phyloP scores from a whole-genome alignment of 2,113 vertebrate genomes.

The Etheostoma cragini region DNA sequence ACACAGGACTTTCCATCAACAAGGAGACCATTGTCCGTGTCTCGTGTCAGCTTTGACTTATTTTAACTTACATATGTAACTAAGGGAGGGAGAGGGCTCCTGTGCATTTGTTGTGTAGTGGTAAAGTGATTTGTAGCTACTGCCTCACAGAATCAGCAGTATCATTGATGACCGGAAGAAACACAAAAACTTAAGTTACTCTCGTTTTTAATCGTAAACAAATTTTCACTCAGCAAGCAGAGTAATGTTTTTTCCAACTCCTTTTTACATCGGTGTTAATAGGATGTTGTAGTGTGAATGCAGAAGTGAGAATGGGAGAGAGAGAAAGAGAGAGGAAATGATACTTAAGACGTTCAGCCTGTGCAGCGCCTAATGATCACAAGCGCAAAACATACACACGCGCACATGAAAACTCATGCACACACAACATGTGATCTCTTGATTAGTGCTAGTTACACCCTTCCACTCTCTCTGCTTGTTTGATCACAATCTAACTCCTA shows the following conservation, averaged over 20 bases:
- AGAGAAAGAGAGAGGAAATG: slow-evolving; percentile 79
- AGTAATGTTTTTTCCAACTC: slow-evolving; percentile 47
- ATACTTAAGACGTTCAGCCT: slow-evolving; percentile 72
- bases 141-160: slow-evolving; percentile 14
- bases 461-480: slow-evolving; percentile 71
- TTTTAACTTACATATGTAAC: too few relatives aligned
- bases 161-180: slow-evolving; percentile 14
- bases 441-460: slow-evolving; percentile 73
- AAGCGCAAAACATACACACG: slow-evolving; percentile 59
- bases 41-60: too few relatives aligned
- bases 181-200: not conserved
- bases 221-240: slow-evolving; percentile 25
- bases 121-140: slow-evolving; percentile 6
- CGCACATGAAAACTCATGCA: slow-evolving; percentile 28
- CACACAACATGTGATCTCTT: slow-evolving; percentile 67
- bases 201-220: slow-evolving; percentile 24
- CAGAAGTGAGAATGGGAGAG: slow-evolving; percentile 80
- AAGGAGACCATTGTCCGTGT: too few relatives aligned
- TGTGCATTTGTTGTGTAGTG: too few relatives aligned
- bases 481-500: slow-evolving; percentile 72
- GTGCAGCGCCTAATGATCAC: slow-evolving; percentile 68
- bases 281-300: slow-evolving; percentile 72
- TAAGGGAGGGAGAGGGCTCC: too few relatives aligned
- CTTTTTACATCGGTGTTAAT: slow-evolving; percentile 63
- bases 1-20: too few relatives aligned